Evolutionary conservation across 1,140 invertebrate genomes (phyloP).

Genomic region (Magallana angulata): DNA sequence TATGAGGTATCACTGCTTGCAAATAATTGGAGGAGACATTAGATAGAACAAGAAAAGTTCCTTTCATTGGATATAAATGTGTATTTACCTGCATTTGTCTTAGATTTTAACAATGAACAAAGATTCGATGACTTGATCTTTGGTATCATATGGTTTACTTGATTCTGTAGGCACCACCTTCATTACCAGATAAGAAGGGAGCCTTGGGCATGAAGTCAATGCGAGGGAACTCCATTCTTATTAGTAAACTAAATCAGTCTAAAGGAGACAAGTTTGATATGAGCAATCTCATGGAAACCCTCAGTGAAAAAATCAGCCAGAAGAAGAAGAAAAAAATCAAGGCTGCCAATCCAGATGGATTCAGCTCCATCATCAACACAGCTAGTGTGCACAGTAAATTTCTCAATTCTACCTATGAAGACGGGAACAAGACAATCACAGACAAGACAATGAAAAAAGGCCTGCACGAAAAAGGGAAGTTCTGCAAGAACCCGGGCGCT

Average conservation of each 20-base stretch:
- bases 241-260: slow-evolving; percentile 2
- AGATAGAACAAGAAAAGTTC: too few relatives aligned
- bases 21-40: too few relatives aligned
- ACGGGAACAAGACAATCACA: slow-evolving; percentile 46
- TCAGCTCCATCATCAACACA: slow-evolving; percentile 20
- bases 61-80: too few relatives aligned
- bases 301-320: slow-evolving; percentile 25
- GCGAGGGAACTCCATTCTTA: slow-evolving; percentile 14
- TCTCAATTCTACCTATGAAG: slow-evolving; percentile 32
- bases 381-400: slow-evolving; percentile 37
- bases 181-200: background rate
- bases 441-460: slow-evolving; percentile 49
- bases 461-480: slow-evolving; percentile 35
- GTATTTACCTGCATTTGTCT: too few relatives aligned
- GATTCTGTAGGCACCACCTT: background rate
- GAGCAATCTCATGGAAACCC: slow-evolving; percentile 27
- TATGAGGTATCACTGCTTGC: too few relatives aligned
- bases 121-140: too few relatives aligned
- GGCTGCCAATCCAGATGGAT: background rate
- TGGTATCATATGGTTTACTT: too few relatives aligned
- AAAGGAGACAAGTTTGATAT: slow-evolving; percentile 19
- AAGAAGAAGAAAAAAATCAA: slow-evolving; percentile 24
- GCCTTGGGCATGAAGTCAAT: slow-evolving; percentile 15
- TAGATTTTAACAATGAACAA: too few relatives aligned
- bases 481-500: background rate